Percentiles rank a stretch among this genome's conserved stretches.
These are phyloP conservation scores for Chelonus formosanus DNA, from an alignment of 2,888 invertebrate species.

Conservation along the genomic window DNA sequence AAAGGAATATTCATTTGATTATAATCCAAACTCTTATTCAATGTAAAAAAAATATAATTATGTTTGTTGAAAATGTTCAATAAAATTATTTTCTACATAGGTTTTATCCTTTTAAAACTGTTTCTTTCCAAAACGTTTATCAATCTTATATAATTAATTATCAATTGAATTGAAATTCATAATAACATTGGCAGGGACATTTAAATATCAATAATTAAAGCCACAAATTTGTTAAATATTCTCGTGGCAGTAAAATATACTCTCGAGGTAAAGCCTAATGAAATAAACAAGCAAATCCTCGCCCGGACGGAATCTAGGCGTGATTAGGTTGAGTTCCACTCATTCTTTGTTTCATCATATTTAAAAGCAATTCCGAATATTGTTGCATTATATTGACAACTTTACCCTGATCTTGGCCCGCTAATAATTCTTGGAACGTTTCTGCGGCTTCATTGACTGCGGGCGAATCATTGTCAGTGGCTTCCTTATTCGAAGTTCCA, in stretches of 20 bases:
- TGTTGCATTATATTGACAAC: slow-evolving; percentile 72
- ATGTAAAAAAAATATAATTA: too few relatives aligned
- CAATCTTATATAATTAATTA: neutral
- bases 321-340: slow-evolving; percentile 56
- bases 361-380: slow-evolving; percentile 71
- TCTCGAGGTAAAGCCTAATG: slow-evolving; percentile 37
- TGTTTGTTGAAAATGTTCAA: too few relatives aligned
- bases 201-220: slow-evolving; percentile 6
- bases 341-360: slow-evolving; percentile 72
- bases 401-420: slow-evolving; percentile 66
- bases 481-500: slow-evolving; percentile 46
- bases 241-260: slow-evolving; percentile 40
- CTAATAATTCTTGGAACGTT: slow-evolving; percentile 66
- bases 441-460: slow-evolving; percentile 67
- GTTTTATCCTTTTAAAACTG: too few relatives aligned
- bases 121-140: too few relatives aligned
- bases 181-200: slow-evolving; percentile 13
- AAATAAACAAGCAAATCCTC: slow-evolving; percentile 13
- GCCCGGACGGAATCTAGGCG: slow-evolving; percentile 48
- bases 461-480: slow-evolving; percentile 53
- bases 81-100: too few relatives aligned
- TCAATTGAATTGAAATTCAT: neutral
- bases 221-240: slow-evolving; percentile 25
- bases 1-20: too few relatives aligned
- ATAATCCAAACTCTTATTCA: too few relatives aligned